A percentile compares a stretch with the other conserved stretches of the same genome.
Evolutionary conservation across 2,113 vertebrate genomes (phyloP).

Genomic region (Delphinus delphis): DNA sequence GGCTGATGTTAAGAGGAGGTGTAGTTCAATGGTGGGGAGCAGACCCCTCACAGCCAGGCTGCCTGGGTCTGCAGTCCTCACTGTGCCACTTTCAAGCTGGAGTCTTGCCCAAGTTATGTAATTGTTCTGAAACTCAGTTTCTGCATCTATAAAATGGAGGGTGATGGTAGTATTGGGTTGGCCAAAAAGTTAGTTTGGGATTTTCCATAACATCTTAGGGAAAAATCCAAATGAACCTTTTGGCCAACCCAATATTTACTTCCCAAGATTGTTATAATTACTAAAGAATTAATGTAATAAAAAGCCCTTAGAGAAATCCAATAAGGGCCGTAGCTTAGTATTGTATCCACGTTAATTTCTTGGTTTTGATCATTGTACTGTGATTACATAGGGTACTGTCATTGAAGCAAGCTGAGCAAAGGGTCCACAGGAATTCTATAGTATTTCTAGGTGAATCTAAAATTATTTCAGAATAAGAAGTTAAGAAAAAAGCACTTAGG

Average conservation of each 20-base stretch:
- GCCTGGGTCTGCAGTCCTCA: not conserved
- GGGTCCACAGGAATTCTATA: not conserved
- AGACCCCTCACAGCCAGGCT: not conserved
- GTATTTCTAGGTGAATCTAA: not conserved
- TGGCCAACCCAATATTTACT: not conserved
- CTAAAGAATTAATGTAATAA: not conserved
- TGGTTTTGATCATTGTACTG: not conserved
- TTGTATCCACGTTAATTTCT: not conserved
- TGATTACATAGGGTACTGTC: not conserved
- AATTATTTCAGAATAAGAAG: not conserved
- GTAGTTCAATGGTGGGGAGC: not conserved
- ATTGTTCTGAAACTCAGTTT: not conserved
- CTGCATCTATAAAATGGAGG: not conserved
- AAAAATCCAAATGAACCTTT: no score
- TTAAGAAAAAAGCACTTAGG: not conserved
- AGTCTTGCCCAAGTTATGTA: not conserved
- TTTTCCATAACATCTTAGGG: no score
- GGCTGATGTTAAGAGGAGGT: not conserved
- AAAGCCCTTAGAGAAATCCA: not conserved
- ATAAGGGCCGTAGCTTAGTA: not conserved
- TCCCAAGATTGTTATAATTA: not conserved
- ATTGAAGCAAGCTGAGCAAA: not conserved
- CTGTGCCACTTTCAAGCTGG: not conserved
- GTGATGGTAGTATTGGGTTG: not conserved
- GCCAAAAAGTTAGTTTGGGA: no score